Conservation (phyloP, 2,797 vertebrate genomes). For the Squalus acanthias region DNA sequence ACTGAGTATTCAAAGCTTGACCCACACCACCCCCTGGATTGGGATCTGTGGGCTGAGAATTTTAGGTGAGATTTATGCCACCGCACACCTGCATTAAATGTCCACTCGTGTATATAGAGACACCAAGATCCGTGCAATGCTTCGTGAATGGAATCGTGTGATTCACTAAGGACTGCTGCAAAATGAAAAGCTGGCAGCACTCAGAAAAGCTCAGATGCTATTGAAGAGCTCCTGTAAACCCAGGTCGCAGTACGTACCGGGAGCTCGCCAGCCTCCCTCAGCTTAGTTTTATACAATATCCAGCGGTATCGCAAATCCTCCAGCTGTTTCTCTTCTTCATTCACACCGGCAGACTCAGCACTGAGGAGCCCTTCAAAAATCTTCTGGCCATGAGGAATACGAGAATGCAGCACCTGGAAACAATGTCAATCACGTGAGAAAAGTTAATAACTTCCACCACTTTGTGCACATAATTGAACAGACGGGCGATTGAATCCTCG, state of each 20-base stretch:
- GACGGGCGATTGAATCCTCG: background rate
- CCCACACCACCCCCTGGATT: background rate
- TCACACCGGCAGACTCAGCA: constrained; percentile 45
- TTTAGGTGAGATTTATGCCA: background rate
- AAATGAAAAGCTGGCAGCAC: background rate
- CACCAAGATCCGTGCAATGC: background rate
- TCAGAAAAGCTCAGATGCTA: background rate
- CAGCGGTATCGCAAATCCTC: constrained; percentile 82
- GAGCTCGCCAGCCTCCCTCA: constrained; percentile 60
- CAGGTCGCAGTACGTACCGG: constrained; percentile 52
- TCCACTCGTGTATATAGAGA: background rate
- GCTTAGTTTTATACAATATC: constrained; percentile 88
- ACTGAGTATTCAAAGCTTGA: background rate
- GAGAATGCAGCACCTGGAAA: constrained; percentile 63
- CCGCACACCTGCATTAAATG: background rate
- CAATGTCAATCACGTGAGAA: constrained; percentile 31
- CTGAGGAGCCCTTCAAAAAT: constrained; percentile 63
- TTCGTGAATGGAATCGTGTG: background rate
- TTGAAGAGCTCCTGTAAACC: background rate
- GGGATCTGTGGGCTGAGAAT: background rate
- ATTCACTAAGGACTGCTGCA: background rate
- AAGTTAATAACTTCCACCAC: background rate
- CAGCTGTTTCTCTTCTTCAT: constrained; percentile 51
- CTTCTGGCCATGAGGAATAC: constrained; percentile 63
- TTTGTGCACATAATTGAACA: background rate